Conservation (phyloP, 2,888 invertebrate species). For the Eupithecia subumbrata region DNA sequence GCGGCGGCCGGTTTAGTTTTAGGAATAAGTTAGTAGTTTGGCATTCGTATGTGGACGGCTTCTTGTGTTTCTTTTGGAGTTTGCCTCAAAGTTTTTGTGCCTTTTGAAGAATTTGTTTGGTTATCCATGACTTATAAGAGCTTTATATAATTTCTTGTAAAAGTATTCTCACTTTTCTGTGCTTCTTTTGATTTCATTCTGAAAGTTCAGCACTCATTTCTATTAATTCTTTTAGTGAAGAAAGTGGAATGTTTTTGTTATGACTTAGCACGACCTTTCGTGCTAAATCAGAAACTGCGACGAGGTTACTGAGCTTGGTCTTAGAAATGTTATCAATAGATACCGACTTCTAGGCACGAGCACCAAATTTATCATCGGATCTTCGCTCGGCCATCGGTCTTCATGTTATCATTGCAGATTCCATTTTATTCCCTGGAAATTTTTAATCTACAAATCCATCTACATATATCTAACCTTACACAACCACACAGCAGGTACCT, state of each 20-base stretch:
- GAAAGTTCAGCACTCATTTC: background rate
- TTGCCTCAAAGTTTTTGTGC: background rate
- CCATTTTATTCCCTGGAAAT: no score
- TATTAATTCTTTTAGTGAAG: background rate
- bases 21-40: conserved; percentile 23
- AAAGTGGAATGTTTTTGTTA: background rate
- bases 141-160: background rate
- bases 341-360: no score
- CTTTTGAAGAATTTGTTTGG: background rate
- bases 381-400: no score
- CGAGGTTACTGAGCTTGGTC: no score
- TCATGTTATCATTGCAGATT: no score
- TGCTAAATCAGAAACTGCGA: no score
- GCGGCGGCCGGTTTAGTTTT: conserved; percentile 14
- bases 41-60: conserved; percentile 9
- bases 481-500: background rate
- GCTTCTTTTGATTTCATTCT: background rate
- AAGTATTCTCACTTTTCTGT: background rate
- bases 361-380: no score
- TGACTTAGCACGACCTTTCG: background rate
- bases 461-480: background rate
- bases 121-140: background rate
- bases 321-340: no score
- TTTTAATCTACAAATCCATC: no score
- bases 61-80: conserved; percentile 9